These are phyloP conservation scores for Caenorhabditis tropicalis DNA, from an alignment of 1,140 invertebrate species.

Conservation along the genomic window DNA sequence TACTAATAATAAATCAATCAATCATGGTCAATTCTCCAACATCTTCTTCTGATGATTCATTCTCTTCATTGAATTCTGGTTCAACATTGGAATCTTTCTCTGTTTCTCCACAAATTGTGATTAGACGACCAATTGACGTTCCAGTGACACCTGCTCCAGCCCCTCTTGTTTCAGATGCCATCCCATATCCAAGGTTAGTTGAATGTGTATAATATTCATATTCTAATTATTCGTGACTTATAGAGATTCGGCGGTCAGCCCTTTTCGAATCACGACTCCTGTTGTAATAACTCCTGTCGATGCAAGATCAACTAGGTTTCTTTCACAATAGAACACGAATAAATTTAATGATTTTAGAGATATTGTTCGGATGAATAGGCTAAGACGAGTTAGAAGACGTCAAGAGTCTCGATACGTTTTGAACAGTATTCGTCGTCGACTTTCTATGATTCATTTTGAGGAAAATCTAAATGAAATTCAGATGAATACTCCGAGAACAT, in stretches of 20 bases:
- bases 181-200: background rate
- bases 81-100: background rate
- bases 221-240: background rate
- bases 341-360: background rate
- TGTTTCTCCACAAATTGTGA: background rate
- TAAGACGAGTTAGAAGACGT: background rate
- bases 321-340: background rate
- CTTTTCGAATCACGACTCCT: background rate
- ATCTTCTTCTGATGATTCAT: background rate
- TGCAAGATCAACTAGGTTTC: background rate
- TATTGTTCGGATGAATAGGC: background rate
- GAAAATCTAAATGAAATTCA: background rate
- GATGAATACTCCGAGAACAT: background rate
- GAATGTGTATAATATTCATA: no score
- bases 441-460: background rate
- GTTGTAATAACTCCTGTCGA: slow-evolving; percentile 2
- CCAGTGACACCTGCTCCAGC: background rate
- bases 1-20: background rate
- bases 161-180: background rate
- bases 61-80: background rate
- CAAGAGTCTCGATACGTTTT: background rate
- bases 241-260: background rate
- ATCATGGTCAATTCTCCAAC: background rate
- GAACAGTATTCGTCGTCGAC: slow-evolving; percentile 2
- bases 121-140: background rate